Evolutionary conservation across 1,140 invertebrate species (phyloP), one percentile per base, ranked within the genome.

Genomic region (Eurosta solidaginis): DNA sequence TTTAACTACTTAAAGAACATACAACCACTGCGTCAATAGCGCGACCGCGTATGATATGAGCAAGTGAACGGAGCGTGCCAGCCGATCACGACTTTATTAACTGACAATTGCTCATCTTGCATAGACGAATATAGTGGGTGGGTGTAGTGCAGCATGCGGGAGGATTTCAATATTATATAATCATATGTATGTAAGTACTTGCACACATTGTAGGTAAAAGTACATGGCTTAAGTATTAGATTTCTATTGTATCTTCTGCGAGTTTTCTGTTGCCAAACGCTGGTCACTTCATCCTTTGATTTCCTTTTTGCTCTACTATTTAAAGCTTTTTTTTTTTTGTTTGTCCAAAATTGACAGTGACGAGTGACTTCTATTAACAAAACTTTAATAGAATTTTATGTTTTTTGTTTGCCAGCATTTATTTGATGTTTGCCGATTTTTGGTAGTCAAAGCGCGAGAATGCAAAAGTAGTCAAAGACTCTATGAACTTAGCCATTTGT

Each of bases 21-120:
- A 52, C 6, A 10, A 17, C 29, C 27, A 59, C 25, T 68, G 33
- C 59, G 29, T 59, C n/a, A 17, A 40, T 27, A 40, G 3, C 36
- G 33, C 20, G 33, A 17, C 29, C 59, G 27, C 14, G 49, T 47
- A 47, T 52, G 49, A 22, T 25, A 52, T 22, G n/a, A 22, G n/a
- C 59, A 68, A 68, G 59, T 68, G 33, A 68, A 36, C 27, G 59
- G 76, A 78, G 44, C 81, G 83, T 85, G 84, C 79, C 78, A 68
- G 79, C 80, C 82, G 82, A 84, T 85, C 84, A 85, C 84, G 84
- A 83, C 83, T 85, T 79, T 82, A 82, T 83, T 82, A 81, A 80
- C 40, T 50, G 54, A 76, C 52, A 47, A 76, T 76, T 74, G 73
- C 73, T 74, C 73, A 44, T 74, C 44, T 45, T 17, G 59, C 29